Evolutionary conservation across 2,113 vertebrate species (phyloP).

Genomic region (Paraplagusia blochii): DNA sequence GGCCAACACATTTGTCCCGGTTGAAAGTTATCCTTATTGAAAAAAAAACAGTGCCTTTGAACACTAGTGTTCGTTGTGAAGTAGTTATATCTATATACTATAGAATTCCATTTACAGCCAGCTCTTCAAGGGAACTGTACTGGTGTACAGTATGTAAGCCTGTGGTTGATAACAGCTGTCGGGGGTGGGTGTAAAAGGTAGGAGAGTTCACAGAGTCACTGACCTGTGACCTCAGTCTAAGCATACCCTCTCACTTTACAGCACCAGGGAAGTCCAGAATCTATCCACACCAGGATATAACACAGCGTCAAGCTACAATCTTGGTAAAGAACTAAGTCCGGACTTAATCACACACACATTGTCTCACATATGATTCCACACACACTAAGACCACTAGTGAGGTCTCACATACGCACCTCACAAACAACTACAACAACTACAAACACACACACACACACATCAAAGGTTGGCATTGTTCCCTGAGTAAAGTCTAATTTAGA

Average conservation of each 20-base stretch:
- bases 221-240: constrained; percentile 52
- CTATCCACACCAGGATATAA: constrained; percentile 25
- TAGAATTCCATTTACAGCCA: no score
- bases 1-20: no score
- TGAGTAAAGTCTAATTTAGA: constrained; percentile 52
- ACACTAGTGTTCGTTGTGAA: no score
- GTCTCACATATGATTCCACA: constrained; percentile 17
- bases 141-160: no score
- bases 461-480: constrained; percentile 50
- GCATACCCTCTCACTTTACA: constrained; percentile 67
- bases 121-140: no score
- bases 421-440: no score
- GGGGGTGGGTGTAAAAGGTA: no score
- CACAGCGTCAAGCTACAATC: constrained; percentile 49
- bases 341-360: constrained; percentile 67
- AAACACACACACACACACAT: no score
- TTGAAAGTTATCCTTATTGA: no score
- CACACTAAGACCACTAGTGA: constrained; percentile 52
- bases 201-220: constrained; percentile 18
- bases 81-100: no score
- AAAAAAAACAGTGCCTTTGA: no score
- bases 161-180: no score
- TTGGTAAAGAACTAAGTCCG: constrained; percentile 60
- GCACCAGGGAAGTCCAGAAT: constrained; percentile 57
- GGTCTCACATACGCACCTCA: constrained; percentile 65